These are phyloP conservation scores for Monochamus saltuarius DNA, from an alignment of 1,140 invertebrate species.

Conservation along the genomic window DNA sequence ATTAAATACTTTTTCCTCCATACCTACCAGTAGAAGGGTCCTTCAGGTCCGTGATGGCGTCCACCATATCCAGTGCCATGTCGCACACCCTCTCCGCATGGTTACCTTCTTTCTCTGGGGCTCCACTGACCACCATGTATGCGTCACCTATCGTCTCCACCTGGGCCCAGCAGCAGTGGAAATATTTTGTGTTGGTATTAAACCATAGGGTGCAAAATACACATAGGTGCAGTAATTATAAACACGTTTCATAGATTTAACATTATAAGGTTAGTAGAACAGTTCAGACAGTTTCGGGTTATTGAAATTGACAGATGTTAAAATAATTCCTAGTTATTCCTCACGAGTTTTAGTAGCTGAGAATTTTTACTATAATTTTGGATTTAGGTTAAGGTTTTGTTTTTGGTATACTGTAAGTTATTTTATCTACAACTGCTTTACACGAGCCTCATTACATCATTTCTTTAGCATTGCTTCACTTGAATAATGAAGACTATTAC, in stretches of 20 bases:
- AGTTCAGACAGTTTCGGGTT: not conserved
- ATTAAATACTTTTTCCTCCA: not conserved
- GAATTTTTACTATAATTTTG: too few relatives aligned
- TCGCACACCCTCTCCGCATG: slow-evolving; percentile 94
- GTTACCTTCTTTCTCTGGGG: slow-evolving; percentile 84
- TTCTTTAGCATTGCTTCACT: too few relatives aligned
- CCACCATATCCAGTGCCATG: slow-evolving; percentile 95
- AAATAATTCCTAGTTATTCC: too few relatives aligned
- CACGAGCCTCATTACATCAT: too few relatives aligned
- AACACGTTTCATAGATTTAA: not conserved
- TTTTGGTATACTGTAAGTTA: too few relatives aligned
- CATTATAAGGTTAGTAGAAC: not conserved
- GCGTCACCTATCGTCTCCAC: slow-evolving; percentile 97
- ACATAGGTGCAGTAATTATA: slow-evolving; percentile 18
- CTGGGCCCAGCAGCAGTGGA: slow-evolving; percentile 53
- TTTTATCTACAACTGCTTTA: too few relatives aligned
- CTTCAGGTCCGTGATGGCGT: slow-evolving; percentile 85
- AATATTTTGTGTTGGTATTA: slow-evolving; percentile 11
- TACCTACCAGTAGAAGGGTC: slow-evolving; percentile 82
- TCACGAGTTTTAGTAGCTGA: too few relatives aligned
- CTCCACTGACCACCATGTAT: slow-evolving; percentile 96
- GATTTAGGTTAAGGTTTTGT: too few relatives aligned
- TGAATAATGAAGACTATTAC: too few relatives aligned
- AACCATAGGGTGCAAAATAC: slow-evolving; percentile 20
- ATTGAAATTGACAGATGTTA: too few relatives aligned